phyloP scores from a whole-genome alignment of 2,797 vertebrate species.

The Acanthurus leucopareius region DNA sequence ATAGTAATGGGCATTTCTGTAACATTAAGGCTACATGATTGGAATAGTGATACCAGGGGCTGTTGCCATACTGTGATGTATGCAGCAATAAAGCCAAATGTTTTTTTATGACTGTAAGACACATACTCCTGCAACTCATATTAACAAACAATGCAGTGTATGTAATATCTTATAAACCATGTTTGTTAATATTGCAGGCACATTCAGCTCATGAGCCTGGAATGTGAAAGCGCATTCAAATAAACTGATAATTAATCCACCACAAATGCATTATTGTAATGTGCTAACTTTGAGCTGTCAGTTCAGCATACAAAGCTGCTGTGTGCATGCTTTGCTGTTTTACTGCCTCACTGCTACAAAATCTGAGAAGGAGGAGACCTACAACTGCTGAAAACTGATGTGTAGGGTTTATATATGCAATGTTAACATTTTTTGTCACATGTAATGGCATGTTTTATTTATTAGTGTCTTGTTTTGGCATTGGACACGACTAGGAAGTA shows the following conservation, averaged over 20 bases:
- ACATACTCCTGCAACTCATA: constrained; percentile 43
- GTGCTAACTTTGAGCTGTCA: constrained; percentile 24
- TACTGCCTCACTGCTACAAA: neutral
- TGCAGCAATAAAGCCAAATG: constrained; percentile 66
- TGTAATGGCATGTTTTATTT: neutral
- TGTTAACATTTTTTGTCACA: no score
- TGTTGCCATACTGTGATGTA: constrained; percentile 59
- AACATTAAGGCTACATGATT: constrained; percentile 27
- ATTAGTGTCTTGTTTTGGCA: neutral
- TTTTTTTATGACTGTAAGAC: constrained; percentile 60
- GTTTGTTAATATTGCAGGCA: constrained; percentile 37
- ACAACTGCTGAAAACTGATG: neutral
- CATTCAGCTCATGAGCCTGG: constrained; percentile 27
- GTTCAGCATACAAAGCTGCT: constrained; percentile 4
- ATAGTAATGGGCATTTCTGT: constrained; percentile 32
- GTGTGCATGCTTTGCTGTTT: neutral
- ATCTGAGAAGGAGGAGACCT: neutral
- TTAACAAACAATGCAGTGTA: constrained; percentile 37
- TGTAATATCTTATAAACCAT: constrained; percentile 51
- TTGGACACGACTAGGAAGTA: no score
- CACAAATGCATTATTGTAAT: constrained; percentile 49
- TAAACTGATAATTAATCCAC: constrained; percentile 52
- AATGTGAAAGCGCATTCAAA: constrained; percentile 46
- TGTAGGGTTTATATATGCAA: no score
- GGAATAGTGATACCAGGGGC: constrained; percentile 44